Base-by-base conservation (phyloP, 2,888 invertebrate genomes). In the Thymelicus sylvestris region DNA sequence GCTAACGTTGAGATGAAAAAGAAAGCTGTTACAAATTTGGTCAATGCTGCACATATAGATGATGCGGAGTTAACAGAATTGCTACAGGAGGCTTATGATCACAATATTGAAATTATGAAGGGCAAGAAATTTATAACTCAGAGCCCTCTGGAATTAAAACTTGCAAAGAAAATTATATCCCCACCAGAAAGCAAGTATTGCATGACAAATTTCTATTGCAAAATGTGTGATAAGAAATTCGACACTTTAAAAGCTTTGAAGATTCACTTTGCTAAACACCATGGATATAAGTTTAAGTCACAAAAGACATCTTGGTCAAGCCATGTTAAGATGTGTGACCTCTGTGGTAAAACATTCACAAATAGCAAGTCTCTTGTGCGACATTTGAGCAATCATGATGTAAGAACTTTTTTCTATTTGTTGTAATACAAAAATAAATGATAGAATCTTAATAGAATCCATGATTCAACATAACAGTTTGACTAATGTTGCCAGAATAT, bases 211-310 rank as follows among this genome's bases (percentile, higher is more conserved):
- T 76, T 74, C 10, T 76, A 80, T 44, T 92, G 92, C 68, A 85
- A 86, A 71, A 78, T 85, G 70, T 92, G 92, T 71, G 66, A 86
- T 2, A 87, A 77, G 66, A 78, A 79, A 38, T 91, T 84, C 71
- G 73, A 75, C 7, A 79, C 65, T 31, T 15, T 74, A 0, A 77
- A 64, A 69, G 78, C 81, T 4, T 70, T 92, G 8, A 85, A 83
- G 64, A 75, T 83, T 19, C 92, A 92, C 77, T 80, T 83, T 2
- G 55, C 68, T 0, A 84, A 75, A 64, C 38, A 48, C 0, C 92
- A 91, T 76, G 78, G 82, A 1, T 76, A 82, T 6, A 85, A 76
- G 74, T 77, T 80, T 24, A 74, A 76, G 8, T 61, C 71, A 41
- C 48, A 70, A 0, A 74, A 73, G 47, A 66, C 19, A 10, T 66